These are phyloP conservation scores for Phenganax marumi DNA, from an alignment of 92 coral and sea anemone species.

Conservation along the genomic window DNA sequence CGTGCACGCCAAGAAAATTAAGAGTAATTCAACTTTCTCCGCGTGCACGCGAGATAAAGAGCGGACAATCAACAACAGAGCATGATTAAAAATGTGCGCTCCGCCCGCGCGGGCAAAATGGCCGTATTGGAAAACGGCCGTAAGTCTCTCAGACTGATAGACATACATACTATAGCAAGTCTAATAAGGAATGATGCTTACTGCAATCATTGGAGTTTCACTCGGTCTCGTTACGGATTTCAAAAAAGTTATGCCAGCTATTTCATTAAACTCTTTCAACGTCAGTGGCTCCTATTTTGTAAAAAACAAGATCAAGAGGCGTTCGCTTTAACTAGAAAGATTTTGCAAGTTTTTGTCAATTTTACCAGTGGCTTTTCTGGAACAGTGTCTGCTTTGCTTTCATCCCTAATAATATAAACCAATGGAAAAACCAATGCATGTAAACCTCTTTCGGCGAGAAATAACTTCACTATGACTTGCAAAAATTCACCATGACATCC, in stretches of 20 bases:
- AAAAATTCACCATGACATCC: no score
- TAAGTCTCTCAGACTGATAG: no score
- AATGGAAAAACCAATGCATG: no score
- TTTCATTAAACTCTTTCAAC: background rate
- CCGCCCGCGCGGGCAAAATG: no score
- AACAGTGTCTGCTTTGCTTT: background rate
- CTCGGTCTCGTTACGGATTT: background rate
- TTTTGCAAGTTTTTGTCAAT: background rate
- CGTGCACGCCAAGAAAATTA: no score
- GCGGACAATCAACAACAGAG: no score
- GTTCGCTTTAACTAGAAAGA: background rate
- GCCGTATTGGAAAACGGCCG: no score
- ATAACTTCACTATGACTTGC: no score
- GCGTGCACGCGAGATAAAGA: no score
- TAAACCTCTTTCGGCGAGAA: no score
- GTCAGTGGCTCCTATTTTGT: background rate
- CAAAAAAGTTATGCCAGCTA: background rate
- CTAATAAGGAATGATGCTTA: background rate
- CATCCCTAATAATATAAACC: background rate
- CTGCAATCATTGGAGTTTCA: conserved; percentile 16
- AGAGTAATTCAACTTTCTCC: no score
- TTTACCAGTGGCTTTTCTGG: background rate
- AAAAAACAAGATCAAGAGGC: background rate
- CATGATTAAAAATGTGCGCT: no score
- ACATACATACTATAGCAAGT: background rate